Conservation (phyloP, 2,888 invertebrate genomes). For the Eupithecia tripunctaria region DNA sequence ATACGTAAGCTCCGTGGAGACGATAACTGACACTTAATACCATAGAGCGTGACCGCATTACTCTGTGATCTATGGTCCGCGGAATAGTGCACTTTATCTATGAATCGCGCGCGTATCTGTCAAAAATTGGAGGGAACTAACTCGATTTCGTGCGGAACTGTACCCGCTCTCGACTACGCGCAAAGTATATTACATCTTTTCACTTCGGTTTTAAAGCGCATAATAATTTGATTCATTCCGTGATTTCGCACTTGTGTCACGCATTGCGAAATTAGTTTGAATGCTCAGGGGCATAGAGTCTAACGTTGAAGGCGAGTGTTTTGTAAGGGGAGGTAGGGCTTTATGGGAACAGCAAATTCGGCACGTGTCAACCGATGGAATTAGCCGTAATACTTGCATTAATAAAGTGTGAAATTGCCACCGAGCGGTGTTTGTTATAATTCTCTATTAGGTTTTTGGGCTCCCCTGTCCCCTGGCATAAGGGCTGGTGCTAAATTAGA, state of each 20-base stretch:
- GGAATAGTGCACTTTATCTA: constrained; percentile 73
- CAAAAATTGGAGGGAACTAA: constrained; percentile 70
- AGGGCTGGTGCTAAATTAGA: constrained; percentile 52
- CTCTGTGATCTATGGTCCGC: constrained; percentile 82
- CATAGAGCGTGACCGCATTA: constrained; percentile 84
- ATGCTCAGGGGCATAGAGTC: constrained; percentile 50
- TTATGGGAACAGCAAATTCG: constrained; percentile 82
- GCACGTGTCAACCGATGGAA: constrained; percentile 82
- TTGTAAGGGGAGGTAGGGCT: constrained; percentile 62
- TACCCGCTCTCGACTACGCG: constrained; percentile 42
- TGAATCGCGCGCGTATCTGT: constrained; percentile 66
- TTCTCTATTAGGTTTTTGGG: constrained; percentile 76
- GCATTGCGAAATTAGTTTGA: constrained; percentile 29
- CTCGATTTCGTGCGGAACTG: constrained; percentile 58
- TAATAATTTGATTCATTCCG: constrained; percentile 32
- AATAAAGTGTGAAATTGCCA: constrained; percentile 85
- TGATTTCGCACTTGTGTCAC: constrained; percentile 14
- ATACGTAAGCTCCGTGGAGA: constrained; percentile 82
- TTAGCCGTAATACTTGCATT: constrained; percentile 83
- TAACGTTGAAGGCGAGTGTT: constrained; percentile 52
- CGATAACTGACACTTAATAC: constrained; percentile 84
- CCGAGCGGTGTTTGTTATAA: constrained; percentile 79
- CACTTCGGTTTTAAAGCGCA: constrained; percentile 44
- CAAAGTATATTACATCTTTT: constrained; percentile 57
- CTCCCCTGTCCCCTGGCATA: constrained; percentile 54